Evolutionary conservation across 2,888 invertebrate genomes (phyloP), one percentile per base, ranked within the genome.

Genomic region (Melipona bicolor): DNA sequence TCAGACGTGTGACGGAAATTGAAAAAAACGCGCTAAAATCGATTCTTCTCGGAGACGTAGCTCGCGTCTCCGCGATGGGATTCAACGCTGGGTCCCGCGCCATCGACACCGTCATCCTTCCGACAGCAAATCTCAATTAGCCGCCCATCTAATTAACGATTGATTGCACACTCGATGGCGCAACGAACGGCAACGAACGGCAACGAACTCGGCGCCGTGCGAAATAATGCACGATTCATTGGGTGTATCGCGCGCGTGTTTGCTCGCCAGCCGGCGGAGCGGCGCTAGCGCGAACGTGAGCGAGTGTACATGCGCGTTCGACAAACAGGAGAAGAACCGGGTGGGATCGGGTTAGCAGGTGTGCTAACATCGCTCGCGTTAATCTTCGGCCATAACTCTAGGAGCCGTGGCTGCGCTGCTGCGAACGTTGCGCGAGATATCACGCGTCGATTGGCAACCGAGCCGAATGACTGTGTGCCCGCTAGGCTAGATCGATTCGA

Each of bases 311-410:
- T 13, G 72, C 69, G 59, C 36, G 70, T 54, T 82, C 32, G 67
- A 49, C 77, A 85, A 85, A 86, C 83, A 81, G n/a, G 43, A 50
- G 24, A 19, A 15, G 43, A 9, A 43, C 9, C 43, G 9, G 24
- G 71, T 61, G 83, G 74, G 79, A 88, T 84, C 74, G 87, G 87
- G 86, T 74, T 86, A 91, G 91, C 93, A 92, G 93, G 93, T 93
- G 93, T 91, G 90, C 92, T 84, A 93, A 92, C 92, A 91, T 92
- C 89, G 90, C 89, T 91, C 82, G 91, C 89, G 91, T 92, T 93
- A 93, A 93, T 93, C 92, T 93, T 88, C 85, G 65, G 86, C 90
- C 88, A 91, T 92, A 92, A 91, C 89, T 91, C 87, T 70, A 69
- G 84, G 72, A 88, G 79, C 17, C 79, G 80, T 19, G 3, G 24